Percentiles rank a stretch among this genome's conserved stretches.
These are phyloP conservation scores for Sakesphorus luctuosus DNA, from an alignment of 2,113 vertebrate species.

Conservation along the genomic window DNA sequence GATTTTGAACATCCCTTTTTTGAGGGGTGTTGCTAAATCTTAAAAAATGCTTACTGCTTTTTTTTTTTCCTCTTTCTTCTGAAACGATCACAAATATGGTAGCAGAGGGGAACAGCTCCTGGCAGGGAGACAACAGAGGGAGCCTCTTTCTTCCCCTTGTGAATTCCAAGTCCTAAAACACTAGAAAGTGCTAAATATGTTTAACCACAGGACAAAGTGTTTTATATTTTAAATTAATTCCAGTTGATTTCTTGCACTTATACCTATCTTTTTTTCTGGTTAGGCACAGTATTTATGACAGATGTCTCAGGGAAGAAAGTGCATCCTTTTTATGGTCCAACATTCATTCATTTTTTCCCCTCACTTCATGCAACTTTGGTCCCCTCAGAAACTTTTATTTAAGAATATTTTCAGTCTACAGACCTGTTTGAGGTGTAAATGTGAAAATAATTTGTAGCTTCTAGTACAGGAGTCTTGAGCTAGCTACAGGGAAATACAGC, in stretches of 20 bases:
- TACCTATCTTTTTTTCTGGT: background rate
- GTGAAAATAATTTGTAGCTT: background rate
- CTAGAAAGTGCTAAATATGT: conserved; percentile 32
- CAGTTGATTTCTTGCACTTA: background rate
- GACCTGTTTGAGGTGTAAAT: background rate
- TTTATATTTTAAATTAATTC: background rate
- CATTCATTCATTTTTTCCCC: background rate
- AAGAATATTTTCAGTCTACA: background rate
- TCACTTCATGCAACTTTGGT: background rate
- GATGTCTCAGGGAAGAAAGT: background rate
- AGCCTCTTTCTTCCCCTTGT: background rate
- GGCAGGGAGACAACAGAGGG: background rate
- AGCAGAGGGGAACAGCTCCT: background rate
- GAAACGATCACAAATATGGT: background rate
- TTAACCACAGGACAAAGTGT: background rate
- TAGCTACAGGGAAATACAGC: background rate
- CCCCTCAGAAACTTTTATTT: background rate
- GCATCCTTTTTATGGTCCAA: background rate
- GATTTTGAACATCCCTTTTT: background rate
- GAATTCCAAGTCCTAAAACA: conserved; percentile 41
- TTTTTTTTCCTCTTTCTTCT: background rate
- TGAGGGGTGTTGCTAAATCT: background rate
- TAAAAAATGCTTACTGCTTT: background rate
- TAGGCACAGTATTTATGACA: background rate
- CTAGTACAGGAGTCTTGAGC: background rate